Evolutionary conservation across 2,888 invertebrate genomes (phyloP).

Genomic region (Lasius fuliginosus): DNA sequence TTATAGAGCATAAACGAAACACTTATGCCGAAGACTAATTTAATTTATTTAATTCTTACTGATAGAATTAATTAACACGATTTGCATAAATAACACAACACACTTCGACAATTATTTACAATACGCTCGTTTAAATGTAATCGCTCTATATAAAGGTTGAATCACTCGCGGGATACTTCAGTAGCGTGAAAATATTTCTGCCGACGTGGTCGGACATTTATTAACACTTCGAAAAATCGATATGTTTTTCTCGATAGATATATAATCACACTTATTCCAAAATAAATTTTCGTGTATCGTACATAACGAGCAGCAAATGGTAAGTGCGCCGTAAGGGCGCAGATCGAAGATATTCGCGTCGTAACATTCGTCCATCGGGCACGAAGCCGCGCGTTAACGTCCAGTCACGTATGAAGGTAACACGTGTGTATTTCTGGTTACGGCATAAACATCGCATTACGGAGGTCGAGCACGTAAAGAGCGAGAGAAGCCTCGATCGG

Average conservation of each 20-base stretch:
- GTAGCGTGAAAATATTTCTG: not conserved
- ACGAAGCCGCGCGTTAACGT: constrained; percentile 3
- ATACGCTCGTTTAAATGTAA: not conserved
- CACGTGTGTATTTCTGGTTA: constrained; percentile 53
- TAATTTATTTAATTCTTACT: not conserved
- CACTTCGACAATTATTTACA: not conserved
- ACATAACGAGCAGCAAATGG: constrained; percentile 4
- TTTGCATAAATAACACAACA: not conserved
- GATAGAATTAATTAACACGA: not conserved
- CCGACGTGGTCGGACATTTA: not conserved
- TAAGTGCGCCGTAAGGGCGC: not conserved
- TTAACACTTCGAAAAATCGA: not conserved
- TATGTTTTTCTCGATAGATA: not conserved
- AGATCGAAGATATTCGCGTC: constrained; percentile 19
- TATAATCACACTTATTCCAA: not conserved
- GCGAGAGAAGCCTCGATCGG: constrained; percentile 52
- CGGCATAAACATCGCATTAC: constrained; percentile 72
- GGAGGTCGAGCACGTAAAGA: constrained; percentile 80
- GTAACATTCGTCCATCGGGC: constrained; percentile 2
- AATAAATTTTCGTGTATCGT: constrained; percentile 2
- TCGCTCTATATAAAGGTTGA: no score
- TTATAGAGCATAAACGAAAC: not conserved
- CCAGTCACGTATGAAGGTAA: constrained; percentile 25
- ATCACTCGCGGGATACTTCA: not conserved
- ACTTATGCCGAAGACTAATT: not conserved